Evolutionary conservation across 92 coral and sea anemone genomes (phyloP).

Genomic region (Phenganax stokvisi): DNA sequence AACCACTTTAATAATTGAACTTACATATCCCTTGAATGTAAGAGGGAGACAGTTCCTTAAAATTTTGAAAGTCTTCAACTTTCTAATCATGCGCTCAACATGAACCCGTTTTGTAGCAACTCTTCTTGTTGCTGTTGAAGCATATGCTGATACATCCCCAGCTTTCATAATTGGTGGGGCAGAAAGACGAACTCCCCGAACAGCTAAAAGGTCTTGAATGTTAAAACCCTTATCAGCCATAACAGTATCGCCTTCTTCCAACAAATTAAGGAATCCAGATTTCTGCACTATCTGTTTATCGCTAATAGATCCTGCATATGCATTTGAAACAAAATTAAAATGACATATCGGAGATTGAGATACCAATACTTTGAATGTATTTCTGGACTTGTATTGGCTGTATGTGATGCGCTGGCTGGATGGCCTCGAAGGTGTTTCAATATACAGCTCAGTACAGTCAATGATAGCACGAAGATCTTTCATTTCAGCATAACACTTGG

Average conservation of each 20-base stretch:
- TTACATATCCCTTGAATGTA: constrained; percentile 55
- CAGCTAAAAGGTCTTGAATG: constrained; percentile 41
- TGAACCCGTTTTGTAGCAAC: constrained; percentile 60
- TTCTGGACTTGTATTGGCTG: constrained; percentile 57
- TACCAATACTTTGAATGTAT: constrained; percentile 49
- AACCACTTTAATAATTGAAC: constrained; percentile 60
- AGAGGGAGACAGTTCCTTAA: constrained; percentile 64
- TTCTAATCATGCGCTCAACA: constrained; percentile 62
- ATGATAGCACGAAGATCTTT: constrained; percentile 46
- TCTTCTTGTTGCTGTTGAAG: constrained; percentile 45
- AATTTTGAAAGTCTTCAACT: constrained; percentile 51
- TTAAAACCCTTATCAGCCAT: constrained; percentile 54
- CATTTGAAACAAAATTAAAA: constrained; percentile 53
- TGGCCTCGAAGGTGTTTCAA: constrained; percentile 50
- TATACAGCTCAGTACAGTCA: constrained; percentile 53
- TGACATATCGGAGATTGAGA: constrained; percentile 53
- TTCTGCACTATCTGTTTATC: constrained; percentile 51
- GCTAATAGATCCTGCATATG: constrained; percentile 48
- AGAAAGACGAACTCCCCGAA: constrained; percentile 29
- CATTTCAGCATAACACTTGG: background rate
- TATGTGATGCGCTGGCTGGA: constrained; percentile 51
- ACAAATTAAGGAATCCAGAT: constrained; percentile 42
- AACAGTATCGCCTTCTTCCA: constrained; percentile 46
- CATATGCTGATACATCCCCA: constrained; percentile 34
- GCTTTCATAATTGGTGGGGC: constrained; percentile 48